Evolutionary conservation across 2,113 vertebrate genomes (phyloP).

Genomic region (Megatriorchis doriae): DNA sequence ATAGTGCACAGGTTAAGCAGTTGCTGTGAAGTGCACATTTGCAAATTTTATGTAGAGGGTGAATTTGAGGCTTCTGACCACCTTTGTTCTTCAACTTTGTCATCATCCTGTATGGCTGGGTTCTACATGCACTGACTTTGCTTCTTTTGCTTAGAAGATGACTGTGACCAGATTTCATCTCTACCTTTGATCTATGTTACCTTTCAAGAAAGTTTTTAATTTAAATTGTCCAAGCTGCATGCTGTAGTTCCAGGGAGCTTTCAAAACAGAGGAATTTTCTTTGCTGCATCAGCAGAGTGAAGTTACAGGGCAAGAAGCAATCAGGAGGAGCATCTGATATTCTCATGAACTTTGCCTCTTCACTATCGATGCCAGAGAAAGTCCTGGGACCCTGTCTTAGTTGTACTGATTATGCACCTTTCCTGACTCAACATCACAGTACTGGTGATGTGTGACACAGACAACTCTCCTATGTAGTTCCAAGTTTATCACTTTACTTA

Average conservation of each 20-base stretch:
- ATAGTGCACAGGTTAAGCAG: not conserved
- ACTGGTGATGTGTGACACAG: not conserved
- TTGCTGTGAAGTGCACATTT: not conserved
- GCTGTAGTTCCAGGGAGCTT: not conserved
- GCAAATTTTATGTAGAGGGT: not conserved
- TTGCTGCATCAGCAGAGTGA: not conserved
- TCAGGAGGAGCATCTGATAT: not conserved
- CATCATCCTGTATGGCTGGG: not conserved
- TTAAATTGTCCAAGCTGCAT: not conserved
- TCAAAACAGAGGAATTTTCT: not conserved
- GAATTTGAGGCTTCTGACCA: not conserved
- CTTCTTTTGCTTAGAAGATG: not conserved
- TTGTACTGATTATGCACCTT: not conserved
- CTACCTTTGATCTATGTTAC: not conserved
- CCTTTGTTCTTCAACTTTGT: not conserved
- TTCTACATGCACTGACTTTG: not conserved
- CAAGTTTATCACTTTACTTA: not conserved
- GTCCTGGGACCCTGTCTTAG: not conserved
- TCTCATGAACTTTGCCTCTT: not conserved
- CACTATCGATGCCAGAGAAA: not conserved
- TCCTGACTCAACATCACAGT: not conserved
- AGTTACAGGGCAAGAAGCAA: not conserved
- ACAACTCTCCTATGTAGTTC: not conserved
- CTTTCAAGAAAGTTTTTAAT: not conserved
- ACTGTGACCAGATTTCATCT: not conserved